Evolutionary conservation across 2,113 vertebrate genomes (phyloP).

Genomic region (Paedocypris sp.): DNA sequence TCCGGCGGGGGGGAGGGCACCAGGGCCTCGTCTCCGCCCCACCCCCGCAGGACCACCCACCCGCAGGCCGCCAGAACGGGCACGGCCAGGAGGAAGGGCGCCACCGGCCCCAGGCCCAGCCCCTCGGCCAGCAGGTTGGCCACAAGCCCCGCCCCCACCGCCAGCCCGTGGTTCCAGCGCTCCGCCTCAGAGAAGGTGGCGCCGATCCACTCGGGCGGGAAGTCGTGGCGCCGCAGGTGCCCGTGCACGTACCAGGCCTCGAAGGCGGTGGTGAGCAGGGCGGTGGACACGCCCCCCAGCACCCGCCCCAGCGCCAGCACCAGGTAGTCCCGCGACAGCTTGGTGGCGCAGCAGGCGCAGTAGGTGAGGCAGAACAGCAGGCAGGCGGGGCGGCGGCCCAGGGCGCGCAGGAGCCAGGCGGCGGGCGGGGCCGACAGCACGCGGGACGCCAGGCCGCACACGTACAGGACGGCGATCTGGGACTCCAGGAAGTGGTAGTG

Average conservation of each 20-base stretch:
- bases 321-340: constrained; percentile 83
- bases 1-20: too few species aligned
- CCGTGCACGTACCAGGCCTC: constrained; percentile 83
- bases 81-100: constrained; percentile 78
- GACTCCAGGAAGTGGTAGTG: constrained; percentile 88
- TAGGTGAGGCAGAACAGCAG: constrained; percentile 79
- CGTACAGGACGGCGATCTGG: constrained; percentile 86
- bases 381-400: constrained; percentile 76
- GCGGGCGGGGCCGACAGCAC: constrained; percentile 76
- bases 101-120: constrained; percentile 78
- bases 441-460: constrained; percentile 78
- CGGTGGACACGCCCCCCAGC: constrained; percentile 79
- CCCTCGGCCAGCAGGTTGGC: constrained; percentile 77
- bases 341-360: constrained; percentile 75
- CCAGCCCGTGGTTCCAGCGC: constrained; percentile 78
- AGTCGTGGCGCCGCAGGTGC: constrained; percentile 74
- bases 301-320: constrained; percentile 73
- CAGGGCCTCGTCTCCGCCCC: too few species aligned
- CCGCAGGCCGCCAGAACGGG: constrained; percentile 69
- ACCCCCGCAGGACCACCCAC: constrained; percentile 66
- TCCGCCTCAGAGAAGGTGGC: constrained; percentile 72
- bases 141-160: constrained; percentile 72
- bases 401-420: constrained; percentile 64
- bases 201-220: constrained; percentile 82
- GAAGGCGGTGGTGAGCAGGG: constrained; percentile 75